phyloP scores from a whole-genome alignment of 2,888 invertebrate species.

The Orchestes rusci region DNA sequence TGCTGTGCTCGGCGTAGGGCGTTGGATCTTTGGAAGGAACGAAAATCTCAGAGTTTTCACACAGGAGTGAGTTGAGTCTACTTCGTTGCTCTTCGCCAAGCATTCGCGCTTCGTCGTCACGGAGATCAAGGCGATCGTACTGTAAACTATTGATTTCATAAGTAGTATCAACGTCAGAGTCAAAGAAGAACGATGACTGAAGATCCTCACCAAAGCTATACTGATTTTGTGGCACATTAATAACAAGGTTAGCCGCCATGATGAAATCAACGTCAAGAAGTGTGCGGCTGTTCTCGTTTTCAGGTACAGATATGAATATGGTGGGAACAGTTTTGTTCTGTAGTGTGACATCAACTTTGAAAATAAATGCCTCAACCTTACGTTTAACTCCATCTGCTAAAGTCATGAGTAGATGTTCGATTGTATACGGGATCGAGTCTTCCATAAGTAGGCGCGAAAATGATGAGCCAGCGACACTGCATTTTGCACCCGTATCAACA shows the following conservation, averaged over 20 bases:
- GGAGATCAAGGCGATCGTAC: not conserved
- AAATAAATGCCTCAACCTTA: not conserved
- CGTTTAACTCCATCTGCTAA: not conserved
- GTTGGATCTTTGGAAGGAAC: slow-evolving; percentile 29
- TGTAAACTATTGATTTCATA: not conserved
- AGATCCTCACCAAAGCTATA: not conserved
- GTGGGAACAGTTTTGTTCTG: not conserved
- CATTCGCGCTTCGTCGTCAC: not conserved
- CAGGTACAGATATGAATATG: not conserved
- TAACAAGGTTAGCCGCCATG: not conserved
- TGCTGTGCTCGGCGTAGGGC: slow-evolving; percentile 24
- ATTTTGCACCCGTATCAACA: not conserved
- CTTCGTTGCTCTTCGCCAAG: too few species aligned
- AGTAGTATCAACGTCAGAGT: not conserved
- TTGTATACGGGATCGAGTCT: not conserved
- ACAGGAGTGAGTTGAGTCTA: too few species aligned
- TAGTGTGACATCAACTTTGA: not conserved
- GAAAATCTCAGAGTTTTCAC: too few species aligned
- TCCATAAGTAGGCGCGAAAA: not conserved
- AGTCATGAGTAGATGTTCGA: not conserved
- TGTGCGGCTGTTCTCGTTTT: not conserved
- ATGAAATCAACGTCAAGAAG: not conserved
- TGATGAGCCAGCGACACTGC: not conserved
- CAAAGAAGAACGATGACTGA: not conserved
- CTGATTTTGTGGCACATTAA: not conserved